Evolutionary conservation across 2,888 invertebrate genomes (phyloP), one percentile per base, ranked within the genome.

Genomic region (Gandaritis pyraliata): DNA sequence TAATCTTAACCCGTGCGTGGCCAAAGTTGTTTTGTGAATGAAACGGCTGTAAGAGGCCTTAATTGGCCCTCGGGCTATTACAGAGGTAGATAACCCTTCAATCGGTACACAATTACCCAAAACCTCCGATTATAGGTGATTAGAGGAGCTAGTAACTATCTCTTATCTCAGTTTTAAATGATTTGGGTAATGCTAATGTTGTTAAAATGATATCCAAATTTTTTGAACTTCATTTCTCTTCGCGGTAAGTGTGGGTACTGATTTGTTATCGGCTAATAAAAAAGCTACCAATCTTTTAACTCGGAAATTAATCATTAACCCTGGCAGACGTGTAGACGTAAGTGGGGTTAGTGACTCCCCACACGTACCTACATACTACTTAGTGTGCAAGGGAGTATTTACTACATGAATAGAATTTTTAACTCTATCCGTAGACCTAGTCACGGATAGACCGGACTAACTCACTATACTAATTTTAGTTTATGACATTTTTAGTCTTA

Each of bases 1-100:
- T 78, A 82, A 81, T 80, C 79, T 80, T 61, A 72, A 70, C 75
- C 77, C 74, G 73, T 85, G 83, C 86, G 83, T 85, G 86, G 80
- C 69, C 56, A 69, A 75, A 72, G 82, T 78, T 82, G 84, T 85
- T 85, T 86, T 85, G 83, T 90, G 87, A 88, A 88, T 87, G 86
- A 80, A 88, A 82, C 81, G 81, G 68, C 81, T 74, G 69, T 87
- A 80, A 88, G 84, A 79, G 81, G 68, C 80, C 75, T 69, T 88
- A 90, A 89, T 90, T 86, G 86, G 78, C 81, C 82, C 78, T 58
- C 68, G 48, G 77, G 81, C 85, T 71, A 83, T 85, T 84, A 77
- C 58, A 30, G 53, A 76, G 68, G 72, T 60, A 75, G 76, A 73
- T 78, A 80, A 77, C 78, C 81, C 75, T 70, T 55, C 61, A 63